These are phyloP conservation scores for Phthorimaea operculella DNA, from an alignment of 1,140 invertebrate genomes.

Conservation along the genomic window DNA sequence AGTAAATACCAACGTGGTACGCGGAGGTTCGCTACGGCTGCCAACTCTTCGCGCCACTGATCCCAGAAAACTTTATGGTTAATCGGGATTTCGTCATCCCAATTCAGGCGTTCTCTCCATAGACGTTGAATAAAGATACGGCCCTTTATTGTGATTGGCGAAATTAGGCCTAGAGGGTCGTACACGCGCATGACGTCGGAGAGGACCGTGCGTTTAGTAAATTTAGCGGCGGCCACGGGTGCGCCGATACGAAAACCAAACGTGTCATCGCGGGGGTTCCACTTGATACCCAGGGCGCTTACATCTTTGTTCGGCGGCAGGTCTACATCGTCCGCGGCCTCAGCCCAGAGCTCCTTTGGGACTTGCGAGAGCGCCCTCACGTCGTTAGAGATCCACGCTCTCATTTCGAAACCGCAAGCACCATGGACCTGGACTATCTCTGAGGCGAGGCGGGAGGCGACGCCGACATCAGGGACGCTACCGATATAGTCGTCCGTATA, in stretches of 20 bases:
- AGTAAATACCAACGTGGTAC: constrained; percentile 9
- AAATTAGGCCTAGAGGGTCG: constrained; percentile 31
- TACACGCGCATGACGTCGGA: constrained; percentile 21
- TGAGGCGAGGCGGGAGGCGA: constrained; percentile 20
- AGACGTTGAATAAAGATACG: constrained; percentile 26
- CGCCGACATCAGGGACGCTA: constrained; percentile 18
- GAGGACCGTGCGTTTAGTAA: constrained; percentile 20
- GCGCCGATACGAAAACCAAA: constrained; percentile 6
- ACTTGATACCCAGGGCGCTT: constrained; percentile 9
- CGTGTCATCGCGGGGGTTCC: constrained; percentile 3
- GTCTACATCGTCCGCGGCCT: not conserved
- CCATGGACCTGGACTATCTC: constrained; percentile 23
- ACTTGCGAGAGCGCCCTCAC: not conserved
- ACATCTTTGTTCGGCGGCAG: not conserved
- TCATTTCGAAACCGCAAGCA: constrained; percentile 18
- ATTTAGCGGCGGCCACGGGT: not conserved
- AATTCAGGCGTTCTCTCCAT: constrained; percentile 23
- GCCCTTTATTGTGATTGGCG: constrained; percentile 22
- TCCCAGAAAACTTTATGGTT: not conserved
- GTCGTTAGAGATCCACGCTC: constrained; percentile 17
- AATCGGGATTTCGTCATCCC: constrained; percentile 19
- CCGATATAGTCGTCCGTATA: constrained; percentile 44
- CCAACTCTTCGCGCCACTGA: constrained; percentile 1
- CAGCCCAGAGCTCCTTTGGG: not conserved
- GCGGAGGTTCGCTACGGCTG: not conserved